A percentile compares a stretch with the other conserved stretches of the same genome.
Evolutionary conservation across 2,888 invertebrate genomes (phyloP).

Genomic region (Pristionchus entomophagus): DNA sequence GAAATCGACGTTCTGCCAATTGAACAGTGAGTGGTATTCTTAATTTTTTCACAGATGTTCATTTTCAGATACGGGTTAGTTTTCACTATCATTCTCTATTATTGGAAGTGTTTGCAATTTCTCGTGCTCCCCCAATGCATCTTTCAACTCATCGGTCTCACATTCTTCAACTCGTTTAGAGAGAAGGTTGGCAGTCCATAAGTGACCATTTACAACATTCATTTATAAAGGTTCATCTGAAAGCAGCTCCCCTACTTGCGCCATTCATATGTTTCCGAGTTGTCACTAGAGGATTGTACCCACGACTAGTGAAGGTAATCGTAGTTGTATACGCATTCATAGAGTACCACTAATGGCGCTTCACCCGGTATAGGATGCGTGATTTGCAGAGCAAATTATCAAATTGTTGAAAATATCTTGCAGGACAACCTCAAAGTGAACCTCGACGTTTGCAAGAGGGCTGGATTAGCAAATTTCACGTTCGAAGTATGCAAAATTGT

Average conservation of each 20-base stretch:
- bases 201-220: background rate
- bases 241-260: constrained; percentile 91
- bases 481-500: constrained; percentile 85
- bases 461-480: constrained; percentile 93
- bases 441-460: constrained; percentile 80
- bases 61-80: constrained; percentile 70
- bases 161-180: constrained; percentile 93
- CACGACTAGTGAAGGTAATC: constrained; percentile 88
- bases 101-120: constrained; percentile 71
- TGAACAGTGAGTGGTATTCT: constrained; percentile 54
- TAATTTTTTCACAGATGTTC: background rate
- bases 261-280: constrained; percentile 94
- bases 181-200: constrained; percentile 83
- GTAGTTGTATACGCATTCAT: too few relatives aligned
- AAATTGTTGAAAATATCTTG: constrained; percentile 51
- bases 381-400: background rate
- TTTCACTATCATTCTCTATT: constrained; percentile 70
- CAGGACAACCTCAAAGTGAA: constrained; percentile 73
- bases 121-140: constrained; percentile 76
- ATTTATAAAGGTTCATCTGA: constrained; percentile 76
- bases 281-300: constrained; percentile 94
- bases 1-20: constrained; percentile 54
- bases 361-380: too few relatives aligned
- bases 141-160: constrained; percentile 78
- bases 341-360: too few relatives aligned